phyloP scores from a whole-genome alignment of 2,888 invertebrate genomes.

The Idaea dimidiata region DNA sequence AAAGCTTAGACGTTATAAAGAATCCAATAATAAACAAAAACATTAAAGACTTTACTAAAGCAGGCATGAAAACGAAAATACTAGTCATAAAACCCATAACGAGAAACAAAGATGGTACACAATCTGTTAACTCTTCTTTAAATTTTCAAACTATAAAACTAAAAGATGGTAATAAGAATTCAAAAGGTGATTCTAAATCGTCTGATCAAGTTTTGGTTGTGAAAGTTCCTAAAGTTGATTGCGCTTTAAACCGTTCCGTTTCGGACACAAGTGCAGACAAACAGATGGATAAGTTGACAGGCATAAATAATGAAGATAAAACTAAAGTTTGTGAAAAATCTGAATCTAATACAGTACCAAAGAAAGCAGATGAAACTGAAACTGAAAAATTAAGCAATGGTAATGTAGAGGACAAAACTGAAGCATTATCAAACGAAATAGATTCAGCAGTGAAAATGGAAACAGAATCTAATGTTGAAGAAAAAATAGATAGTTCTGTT shows the following conservation, averaged over 20 bases:
- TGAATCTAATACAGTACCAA: not conserved
- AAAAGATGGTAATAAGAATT: conserved; percentile 63
- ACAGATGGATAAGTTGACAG: not conserved
- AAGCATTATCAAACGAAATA: too few relatives aligned
- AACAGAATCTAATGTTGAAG: not conserved
- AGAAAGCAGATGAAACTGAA: not conserved
- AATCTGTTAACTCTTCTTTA: conserved; percentile 47
- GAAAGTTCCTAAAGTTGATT: conserved; percentile 66
- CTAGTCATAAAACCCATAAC: conserved; percentile 72
- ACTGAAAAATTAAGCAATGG: not conserved
- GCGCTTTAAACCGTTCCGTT: conserved; percentile 38
- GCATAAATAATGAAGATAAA: conserved; percentile 19
- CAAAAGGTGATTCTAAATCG: conserved; percentile 48
- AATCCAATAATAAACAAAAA: conserved; percentile 71
- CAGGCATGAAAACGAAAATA: conserved; percentile 74
- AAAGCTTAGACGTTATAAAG: conserved; percentile 67
- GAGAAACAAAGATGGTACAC: conserved; percentile 56
- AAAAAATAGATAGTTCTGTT: not conserved
- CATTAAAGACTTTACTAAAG: conserved; percentile 64
- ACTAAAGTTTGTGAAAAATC: conserved; percentile 6
- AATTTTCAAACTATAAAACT: conserved; percentile 86
- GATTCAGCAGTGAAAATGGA: not conserved
- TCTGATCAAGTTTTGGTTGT: conserved; percentile 67
- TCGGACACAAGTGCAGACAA: conserved; percentile 28
- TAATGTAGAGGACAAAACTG: not conserved